Evolutionary conservation across 1,140 invertebrate genomes (phyloP).

Genomic region (Zaprionus taronus): DNA sequence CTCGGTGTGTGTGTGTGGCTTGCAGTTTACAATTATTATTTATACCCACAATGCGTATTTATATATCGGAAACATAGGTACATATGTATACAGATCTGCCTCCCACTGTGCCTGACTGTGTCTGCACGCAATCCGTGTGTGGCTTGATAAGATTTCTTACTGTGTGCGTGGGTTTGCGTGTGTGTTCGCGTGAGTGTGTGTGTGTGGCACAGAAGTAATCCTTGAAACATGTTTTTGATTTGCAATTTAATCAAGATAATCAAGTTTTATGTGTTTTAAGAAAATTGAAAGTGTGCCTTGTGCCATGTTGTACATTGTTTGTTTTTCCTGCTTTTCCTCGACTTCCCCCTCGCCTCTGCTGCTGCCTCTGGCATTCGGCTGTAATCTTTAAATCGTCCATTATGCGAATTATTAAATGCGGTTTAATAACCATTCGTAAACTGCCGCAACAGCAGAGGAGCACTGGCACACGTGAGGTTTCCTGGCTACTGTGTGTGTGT

Average conservation of each 20-base stretch:
- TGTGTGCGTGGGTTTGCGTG: background rate
- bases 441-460: background rate
- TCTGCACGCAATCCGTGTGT: constrained; percentile 36
- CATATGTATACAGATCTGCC: constrained; percentile 33
- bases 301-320: constrained; percentile 76
- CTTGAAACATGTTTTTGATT: constrained; percentile 83
- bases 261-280: constrained; percentile 82
- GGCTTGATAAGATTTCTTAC: constrained; percentile 61
- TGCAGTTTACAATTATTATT: constrained; percentile 80
- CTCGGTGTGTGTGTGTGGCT: constrained; percentile 26
- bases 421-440: constrained; percentile 60
- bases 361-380: constrained; percentile 30
- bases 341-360: background rate
- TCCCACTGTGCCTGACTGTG: constrained; percentile 11
- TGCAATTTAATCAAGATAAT: constrained; percentile 83
- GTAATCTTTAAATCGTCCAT: constrained; percentile 75
- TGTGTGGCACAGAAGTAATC: constrained; percentile 71
- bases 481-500: too few species aligned
- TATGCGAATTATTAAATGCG: constrained; percentile 72
- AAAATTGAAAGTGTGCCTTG: constrained; percentile 80
- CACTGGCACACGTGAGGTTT: too few species aligned
- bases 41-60: constrained; percentile 61
- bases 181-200: constrained; percentile 9
- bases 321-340: constrained; percentile 27
- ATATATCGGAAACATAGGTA: constrained; percentile 47